phyloP scores from a whole-genome alignment of 2,888 invertebrate species.

The Melikaiella ostensackeni region DNA sequence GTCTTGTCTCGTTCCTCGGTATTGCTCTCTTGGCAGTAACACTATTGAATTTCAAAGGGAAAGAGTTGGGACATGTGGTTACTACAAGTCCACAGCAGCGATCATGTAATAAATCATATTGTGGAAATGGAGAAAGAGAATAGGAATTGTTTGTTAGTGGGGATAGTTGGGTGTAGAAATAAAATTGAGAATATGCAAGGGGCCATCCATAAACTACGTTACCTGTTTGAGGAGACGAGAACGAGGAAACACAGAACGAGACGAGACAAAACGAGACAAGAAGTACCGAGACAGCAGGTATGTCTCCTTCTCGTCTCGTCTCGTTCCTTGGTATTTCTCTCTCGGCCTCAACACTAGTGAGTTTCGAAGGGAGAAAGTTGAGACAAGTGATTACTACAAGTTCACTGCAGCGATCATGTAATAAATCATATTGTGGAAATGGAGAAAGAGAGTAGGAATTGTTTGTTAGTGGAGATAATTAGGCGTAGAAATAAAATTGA shows the following conservation, averaged over 20 bases:
- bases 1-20: no score
- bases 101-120: conserved; percentile 22
- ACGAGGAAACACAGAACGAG: no score
- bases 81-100: background rate
- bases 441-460: background rate
- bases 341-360: no score
- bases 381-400: conserved; percentile 28
- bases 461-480: background rate
- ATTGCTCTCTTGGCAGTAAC: no score
- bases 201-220: no score
- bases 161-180: background rate
- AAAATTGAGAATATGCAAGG: background rate
- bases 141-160: background rate
- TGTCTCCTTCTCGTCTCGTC: no score
- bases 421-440: conserved; percentile 26
- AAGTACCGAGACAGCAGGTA: no score
- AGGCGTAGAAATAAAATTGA: background rate
- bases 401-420: background rate
- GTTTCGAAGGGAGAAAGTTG: conserved; percentile 32
- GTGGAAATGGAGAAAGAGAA: conserved; percentile 13
- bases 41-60: conserved; percentile 27
- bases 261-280: no score
- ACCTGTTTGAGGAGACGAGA: no score
- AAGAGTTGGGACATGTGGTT: conserved; percentile 33
- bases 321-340: no score